Percentiles rank a stretch among this genome's conserved stretches.
Evolutionary conservation across 2,113 vertebrate species (phyloP).

Genomic region (Prolemur simus): DNA sequence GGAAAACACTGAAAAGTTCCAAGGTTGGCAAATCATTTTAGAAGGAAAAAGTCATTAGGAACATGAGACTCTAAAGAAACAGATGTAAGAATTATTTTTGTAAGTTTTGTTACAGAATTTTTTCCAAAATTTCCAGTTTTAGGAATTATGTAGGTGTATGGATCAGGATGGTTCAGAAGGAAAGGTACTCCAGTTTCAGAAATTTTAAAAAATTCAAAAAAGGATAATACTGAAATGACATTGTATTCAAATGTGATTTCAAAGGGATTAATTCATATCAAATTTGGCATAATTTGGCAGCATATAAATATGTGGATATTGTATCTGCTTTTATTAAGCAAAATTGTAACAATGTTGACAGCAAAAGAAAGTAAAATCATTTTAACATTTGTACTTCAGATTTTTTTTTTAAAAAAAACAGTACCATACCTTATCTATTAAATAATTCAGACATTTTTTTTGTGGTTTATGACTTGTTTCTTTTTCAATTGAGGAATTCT

Average conservation of each 20-base stretch:
- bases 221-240: not conserved
- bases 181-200: not conserved
- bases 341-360: not conserved
- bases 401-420: not conserved
- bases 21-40: slow-evolving; percentile 62
- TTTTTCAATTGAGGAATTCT: not conserved
- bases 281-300: not conserved
- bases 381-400: slow-evolving; percentile 22
- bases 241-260: slow-evolving; percentile 29
- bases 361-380: slow-evolving; percentile 42
- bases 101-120: slow-evolving; percentile 57
- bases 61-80: slow-evolving; percentile 63
- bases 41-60: slow-evolving; percentile 69
- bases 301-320: not conserved
- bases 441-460: not conserved
- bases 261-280: slow-evolving; percentile 34
- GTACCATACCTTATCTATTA: not conserved
- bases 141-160: slow-evolving; percentile 63
- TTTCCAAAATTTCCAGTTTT: slow-evolving; percentile 65
- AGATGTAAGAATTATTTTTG: slow-evolving; percentile 72
- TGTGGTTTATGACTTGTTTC: not conserved
- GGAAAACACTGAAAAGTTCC: slow-evolving; percentile 46
- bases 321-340: slow-evolving; percentile 28
- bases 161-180: not conserved
- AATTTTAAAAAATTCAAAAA: not conserved